Percentiles rank a stretch among this genome's conserved stretches.
Evolutionary conservation across 35 echinoderm and acorn worm species (phyloP).

Genomic region (Apostichopus parvimensis): DNA sequence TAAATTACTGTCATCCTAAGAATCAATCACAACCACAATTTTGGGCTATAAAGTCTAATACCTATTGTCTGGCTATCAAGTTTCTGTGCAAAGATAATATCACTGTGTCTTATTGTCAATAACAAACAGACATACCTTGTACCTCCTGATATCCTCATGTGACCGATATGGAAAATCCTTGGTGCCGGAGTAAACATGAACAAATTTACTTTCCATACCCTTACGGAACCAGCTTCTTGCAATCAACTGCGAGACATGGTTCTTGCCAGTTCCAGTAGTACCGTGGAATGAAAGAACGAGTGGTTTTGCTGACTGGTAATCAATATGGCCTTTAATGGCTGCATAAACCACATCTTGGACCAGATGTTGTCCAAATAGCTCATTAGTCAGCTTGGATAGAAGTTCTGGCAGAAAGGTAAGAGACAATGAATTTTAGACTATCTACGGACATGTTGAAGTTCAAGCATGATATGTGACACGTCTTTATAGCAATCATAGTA

Average conservation of each 20-base stretch:
- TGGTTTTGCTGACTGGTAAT: slow-evolving; percentile 52
- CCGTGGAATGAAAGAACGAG: slow-evolving; percentile 92
- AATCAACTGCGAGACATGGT: slow-evolving; percentile 65
- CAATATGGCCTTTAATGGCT: slow-evolving; percentile 57
- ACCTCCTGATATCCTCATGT: background rate
- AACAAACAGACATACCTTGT: slow-evolving; percentile 12
- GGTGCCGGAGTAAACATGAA: slow-evolving; percentile 27
- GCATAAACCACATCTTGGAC: slow-evolving; percentile 28
- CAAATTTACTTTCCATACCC: slow-evolving; percentile 65
- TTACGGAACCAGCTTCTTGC: slow-evolving; percentile 63
- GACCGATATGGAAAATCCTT: slow-evolving; percentile 36
- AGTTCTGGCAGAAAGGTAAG: background rate
- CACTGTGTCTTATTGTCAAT: no score
- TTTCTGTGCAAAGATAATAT: no score
- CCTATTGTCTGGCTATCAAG: no score
- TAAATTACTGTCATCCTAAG: no score
- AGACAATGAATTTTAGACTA: background rate
- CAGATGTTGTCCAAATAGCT: slow-evolving; percentile 80
- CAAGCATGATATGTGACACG: no score
- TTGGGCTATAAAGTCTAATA: no score
- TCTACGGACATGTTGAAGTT: background rate
- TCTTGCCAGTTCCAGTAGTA: slow-evolving; percentile 79
- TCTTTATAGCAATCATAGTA: no score
- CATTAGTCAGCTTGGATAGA: background rate
- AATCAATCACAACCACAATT: no score